These are phyloP conservation scores for Empidonax traillii DNA, from an alignment of 2,113 vertebrate species.

Conservation along the genomic window DNA sequence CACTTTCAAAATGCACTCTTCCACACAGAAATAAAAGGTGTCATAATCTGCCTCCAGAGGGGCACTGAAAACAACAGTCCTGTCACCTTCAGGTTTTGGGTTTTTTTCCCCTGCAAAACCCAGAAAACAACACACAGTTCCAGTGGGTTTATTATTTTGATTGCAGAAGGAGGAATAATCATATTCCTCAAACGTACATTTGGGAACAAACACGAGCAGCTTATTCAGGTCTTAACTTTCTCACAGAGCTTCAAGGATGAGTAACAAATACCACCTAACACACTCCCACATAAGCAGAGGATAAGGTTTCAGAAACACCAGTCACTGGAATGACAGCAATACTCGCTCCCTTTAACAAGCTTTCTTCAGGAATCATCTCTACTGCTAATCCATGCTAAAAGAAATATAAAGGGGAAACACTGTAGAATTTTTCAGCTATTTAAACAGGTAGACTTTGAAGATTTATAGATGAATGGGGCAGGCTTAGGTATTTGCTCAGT, in stretches of 20 bases:
- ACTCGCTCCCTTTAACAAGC: neutral
- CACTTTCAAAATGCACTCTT: neutral
- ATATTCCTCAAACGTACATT: neutral
- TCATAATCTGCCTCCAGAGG: neutral
- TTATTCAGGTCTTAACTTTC: slow-evolving; percentile 15
- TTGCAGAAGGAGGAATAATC: neutral
- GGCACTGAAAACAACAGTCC: neutral
- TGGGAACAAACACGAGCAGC: slow-evolving; percentile 8
- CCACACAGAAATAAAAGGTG: neutral
- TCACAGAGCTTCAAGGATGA: slow-evolving; percentile 17
- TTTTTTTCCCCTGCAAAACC: neutral
- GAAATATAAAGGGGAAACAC: neutral
- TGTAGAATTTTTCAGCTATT: neutral
- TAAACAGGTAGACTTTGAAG: neutral
- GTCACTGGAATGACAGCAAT: neutral
- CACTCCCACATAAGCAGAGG: neutral
- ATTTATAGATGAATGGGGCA: neutral
- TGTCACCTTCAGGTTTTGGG: neutral
- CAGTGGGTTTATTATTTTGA: neutral
- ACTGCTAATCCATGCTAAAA: neutral
- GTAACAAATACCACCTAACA: slow-evolving; percentile 3
- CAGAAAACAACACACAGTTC: neutral
- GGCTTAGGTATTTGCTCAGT: neutral
- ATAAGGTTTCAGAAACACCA: slow-evolving; percentile 3
- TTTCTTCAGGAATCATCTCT: neutral